phyloP scores from a whole-genome alignment of 2,113 vertebrate species.

The Scalopus aquaticus region DNA sequence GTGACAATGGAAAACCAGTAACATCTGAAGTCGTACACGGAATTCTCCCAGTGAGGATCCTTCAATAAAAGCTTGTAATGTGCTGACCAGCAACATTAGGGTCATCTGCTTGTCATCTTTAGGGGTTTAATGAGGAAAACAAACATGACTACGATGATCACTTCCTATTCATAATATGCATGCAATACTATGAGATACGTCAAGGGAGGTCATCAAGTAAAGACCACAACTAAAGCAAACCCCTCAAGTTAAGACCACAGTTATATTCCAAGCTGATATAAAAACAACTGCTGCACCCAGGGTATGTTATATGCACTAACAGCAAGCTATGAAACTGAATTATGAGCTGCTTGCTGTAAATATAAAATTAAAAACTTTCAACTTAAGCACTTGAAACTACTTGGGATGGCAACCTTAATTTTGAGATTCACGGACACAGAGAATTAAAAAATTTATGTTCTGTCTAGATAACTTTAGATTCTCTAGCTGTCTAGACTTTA shows the following conservation, averaged over 20 bases:
- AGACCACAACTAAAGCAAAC: background rate
- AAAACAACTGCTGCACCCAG: background rate
- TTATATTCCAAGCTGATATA: background rate
- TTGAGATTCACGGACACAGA: background rate
- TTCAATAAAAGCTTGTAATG: slow-evolving; percentile 94
- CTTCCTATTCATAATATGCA: background rate
- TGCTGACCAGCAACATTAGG: slow-evolving; percentile 88
- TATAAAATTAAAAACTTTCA: background rate
- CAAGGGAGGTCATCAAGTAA: background rate
- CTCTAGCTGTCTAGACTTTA: background rate
- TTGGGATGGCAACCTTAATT: background rate
- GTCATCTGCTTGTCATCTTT: slow-evolving; percentile 80
- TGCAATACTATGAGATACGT: background rate
- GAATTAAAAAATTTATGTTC: background rate
- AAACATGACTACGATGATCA: background rate
- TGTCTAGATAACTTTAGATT: too few relatives aligned
- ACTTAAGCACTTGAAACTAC: background rate
- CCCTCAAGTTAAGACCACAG: background rate
- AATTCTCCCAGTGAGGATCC: slow-evolving; percentile 94
- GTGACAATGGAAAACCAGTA: slow-evolving; percentile 97
- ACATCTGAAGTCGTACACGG: slow-evolving; percentile 88
- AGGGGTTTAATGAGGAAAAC: slow-evolving; percentile 54
- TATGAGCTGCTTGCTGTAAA: background rate
- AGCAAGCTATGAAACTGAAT: background rate
- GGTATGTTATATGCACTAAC: background rate